Conservation (phyloP, 2,888 invertebrate species). For the Drosophila birchii region DNA sequence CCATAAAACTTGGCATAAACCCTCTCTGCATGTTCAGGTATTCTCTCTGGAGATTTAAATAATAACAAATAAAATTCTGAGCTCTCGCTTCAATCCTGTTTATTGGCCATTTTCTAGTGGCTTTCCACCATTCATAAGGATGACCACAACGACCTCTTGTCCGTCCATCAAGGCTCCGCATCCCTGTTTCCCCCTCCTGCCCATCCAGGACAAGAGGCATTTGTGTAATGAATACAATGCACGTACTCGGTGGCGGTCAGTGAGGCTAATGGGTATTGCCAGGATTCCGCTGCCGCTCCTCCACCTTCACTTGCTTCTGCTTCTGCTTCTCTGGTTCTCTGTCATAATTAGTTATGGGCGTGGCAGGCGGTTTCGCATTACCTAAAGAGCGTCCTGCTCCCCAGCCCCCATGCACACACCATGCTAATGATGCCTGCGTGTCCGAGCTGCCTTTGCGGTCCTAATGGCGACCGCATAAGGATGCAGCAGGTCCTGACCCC, state of each 20-base stretch:
- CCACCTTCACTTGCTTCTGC: not conserved
- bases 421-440: constrained; percentile 47
- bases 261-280: constrained; percentile 37
- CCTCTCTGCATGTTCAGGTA: no score
- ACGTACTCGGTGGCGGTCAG: constrained; percentile 39
- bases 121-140: constrained; percentile 1
- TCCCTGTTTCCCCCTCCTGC: not conserved
- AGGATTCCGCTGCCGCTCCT: not conserved
- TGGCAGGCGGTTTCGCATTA: constrained; percentile 52
- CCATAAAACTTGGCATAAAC: not conserved
- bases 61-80: not conserved
- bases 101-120: not conserved
- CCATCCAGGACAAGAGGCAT: constrained; percentile 4
- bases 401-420: not conserved
- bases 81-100: not conserved
- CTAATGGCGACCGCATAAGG: constrained; percentile 34
- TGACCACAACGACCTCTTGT: constrained; percentile 28
- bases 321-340: not conserved
- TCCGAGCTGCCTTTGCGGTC: constrained; percentile 13
- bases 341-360: constrained; percentile 61
- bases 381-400: constrained; percentile 8
- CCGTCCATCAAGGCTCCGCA: not conserved
- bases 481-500: constrained; percentile 27
- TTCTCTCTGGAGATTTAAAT: not conserved
- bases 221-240: constrained; percentile 42